These are phyloP conservation scores for Phengaris alcon DNA, from an alignment of 2,888 invertebrate genomes.

Conservation along the genomic window DNA sequence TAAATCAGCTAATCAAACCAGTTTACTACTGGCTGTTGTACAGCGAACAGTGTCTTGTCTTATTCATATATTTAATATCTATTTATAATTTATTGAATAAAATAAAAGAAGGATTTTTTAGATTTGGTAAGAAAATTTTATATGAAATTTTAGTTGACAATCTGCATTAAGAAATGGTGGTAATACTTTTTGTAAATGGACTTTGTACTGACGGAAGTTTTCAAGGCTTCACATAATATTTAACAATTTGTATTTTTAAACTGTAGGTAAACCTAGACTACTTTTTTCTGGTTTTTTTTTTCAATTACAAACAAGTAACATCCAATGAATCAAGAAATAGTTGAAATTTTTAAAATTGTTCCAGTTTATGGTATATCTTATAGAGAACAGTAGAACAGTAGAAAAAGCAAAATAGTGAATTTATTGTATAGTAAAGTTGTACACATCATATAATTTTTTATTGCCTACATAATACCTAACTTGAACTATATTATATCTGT, in stretches of 20 bases:
- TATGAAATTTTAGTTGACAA: not conserved
- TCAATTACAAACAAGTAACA: too few relatives aligned
- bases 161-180: not conserved
- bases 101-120: not conserved
- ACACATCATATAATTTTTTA: too few relatives aligned
- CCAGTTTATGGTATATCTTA: too few relatives aligned
- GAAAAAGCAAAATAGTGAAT: too few relatives aligned
- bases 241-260: not conserved
- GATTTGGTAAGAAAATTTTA: not conserved
- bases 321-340: too few relatives aligned
- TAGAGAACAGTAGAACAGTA: too few relatives aligned
- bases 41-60: not conserved
- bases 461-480: too few relatives aligned
- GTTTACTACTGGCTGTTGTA: constrained; percentile 10
- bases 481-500: too few relatives aligned
- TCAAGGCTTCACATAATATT: not conserved
- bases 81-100: not conserved
- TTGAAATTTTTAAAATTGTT: too few relatives aligned
- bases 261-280: too few relatives aligned
- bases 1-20: constrained; percentile 6
- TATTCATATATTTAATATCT: not conserved
- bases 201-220: constrained; percentile 22
- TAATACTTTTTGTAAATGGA: not conserved
- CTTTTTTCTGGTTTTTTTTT: too few relatives aligned
- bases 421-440: too few relatives aligned